phyloP scores from a whole-genome alignment of 2,797 vertebrate genomes.

The Pseudochaenichthys georgianus region DNA sequence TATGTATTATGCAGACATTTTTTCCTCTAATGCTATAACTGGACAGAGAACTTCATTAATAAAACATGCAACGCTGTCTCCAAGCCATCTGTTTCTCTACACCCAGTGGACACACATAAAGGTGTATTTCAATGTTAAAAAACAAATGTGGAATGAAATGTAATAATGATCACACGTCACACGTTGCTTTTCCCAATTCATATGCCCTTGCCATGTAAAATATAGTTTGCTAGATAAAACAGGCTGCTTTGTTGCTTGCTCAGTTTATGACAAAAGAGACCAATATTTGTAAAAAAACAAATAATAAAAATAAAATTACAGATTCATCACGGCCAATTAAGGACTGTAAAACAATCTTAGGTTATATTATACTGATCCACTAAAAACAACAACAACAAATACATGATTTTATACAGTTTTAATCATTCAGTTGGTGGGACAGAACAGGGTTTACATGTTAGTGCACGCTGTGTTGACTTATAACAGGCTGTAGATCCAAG shows the following conservation, averaged over 20 bases:
- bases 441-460: not conserved
- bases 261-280: too few species aligned
- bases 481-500: not conserved
- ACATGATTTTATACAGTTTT: too few species aligned
- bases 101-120: constrained; percentile 16
- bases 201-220: not conserved
- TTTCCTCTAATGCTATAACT: constrained; percentile 44
- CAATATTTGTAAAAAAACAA: not conserved
- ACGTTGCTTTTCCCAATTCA: not conserved
- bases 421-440: not conserved
- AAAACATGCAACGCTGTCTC: constrained; percentile 63
- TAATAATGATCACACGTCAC: not conserved
- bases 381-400: too few species aligned
- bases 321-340: not conserved
- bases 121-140: constrained; percentile 9
- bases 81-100: constrained; percentile 23
- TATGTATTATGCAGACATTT: constrained; percentile 62
- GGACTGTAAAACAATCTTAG: not conserved
- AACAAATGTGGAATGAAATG: not conserved
- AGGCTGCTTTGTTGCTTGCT: too few species aligned
- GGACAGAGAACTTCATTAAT: constrained; percentile 58
- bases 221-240: not conserved
- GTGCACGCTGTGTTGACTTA: not conserved
- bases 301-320: not conserved
- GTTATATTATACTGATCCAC: too few species aligned